Evolutionary conservation across 1,140 invertebrate species (phyloP).

Genomic region (Metaphire vulgaris): DNA sequence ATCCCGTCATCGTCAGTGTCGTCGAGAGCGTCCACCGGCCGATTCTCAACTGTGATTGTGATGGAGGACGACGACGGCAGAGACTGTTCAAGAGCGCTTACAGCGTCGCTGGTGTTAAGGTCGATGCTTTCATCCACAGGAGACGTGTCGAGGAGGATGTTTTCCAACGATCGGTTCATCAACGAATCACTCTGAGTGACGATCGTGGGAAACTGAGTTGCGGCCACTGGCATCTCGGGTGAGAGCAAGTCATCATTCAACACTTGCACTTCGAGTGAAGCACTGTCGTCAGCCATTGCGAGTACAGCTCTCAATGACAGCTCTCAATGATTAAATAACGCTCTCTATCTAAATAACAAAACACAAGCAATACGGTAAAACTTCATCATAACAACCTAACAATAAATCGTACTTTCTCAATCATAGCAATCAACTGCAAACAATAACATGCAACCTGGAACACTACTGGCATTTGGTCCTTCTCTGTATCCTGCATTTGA

Average conservation of each 20-base stretch:
- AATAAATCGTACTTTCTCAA: no score
- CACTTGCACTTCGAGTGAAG: neutral
- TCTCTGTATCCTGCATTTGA: no score
- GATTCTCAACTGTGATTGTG: neutral
- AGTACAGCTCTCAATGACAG: no score
- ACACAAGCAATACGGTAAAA: no score
- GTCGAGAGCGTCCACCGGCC: slow-evolving; percentile 1
- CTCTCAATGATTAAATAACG: no score
- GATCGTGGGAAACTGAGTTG: neutral
- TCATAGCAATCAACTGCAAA: no score
- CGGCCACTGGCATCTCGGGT: neutral
- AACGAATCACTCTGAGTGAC: neutral
- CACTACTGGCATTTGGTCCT: no score
- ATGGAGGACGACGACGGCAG: slow-evolving; percentile 9
- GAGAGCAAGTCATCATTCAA: neutral
- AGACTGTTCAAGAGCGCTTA: slow-evolving; percentile 10
- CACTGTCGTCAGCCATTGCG: neutral
- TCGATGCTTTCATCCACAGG: slow-evolving; percentile 8
- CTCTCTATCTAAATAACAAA: no score
- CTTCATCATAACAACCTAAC: no score
- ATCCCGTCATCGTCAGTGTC: neutral
- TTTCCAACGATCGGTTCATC: slow-evolving; percentile 23
- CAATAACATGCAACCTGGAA: no score
- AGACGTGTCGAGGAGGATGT: slow-evolving; percentile 25
- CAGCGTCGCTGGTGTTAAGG: neutral